A percentile compares a stretch with the other conserved stretches of the same genome.
Conservation (phyloP, 2,888 invertebrate genomes). For the Scaptomyza flava region DNA sequence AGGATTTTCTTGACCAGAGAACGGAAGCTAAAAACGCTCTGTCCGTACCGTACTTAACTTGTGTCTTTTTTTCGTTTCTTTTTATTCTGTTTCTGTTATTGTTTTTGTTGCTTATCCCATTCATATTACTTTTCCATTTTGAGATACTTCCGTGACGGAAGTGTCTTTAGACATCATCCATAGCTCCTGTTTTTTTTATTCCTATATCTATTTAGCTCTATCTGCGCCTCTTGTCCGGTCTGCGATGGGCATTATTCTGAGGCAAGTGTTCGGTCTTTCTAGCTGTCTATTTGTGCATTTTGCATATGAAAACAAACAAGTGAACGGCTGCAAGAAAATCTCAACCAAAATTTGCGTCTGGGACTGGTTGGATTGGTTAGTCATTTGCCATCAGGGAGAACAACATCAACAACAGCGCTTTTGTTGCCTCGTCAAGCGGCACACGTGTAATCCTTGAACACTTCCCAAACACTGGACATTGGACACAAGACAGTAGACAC, state of each 20-base stretch:
- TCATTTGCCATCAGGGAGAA: slow-evolving; percentile 45
- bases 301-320: slow-evolving; percentile 78
- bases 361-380: slow-evolving; percentile 31
- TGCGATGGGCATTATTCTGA: slow-evolving; percentile 35
- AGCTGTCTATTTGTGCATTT: slow-evolving; percentile 54
- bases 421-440: slow-evolving; percentile 53
- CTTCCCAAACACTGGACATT: slow-evolving; percentile 48
- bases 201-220: slow-evolving; percentile 22
- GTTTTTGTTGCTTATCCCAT: slow-evolving; percentile 8
- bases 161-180: slow-evolving; percentile 38
- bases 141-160: slow-evolving; percentile 69
- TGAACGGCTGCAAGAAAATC: slow-evolving; percentile 37
- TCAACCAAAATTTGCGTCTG: slow-evolving; percentile 42
- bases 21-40: slow-evolving; percentile 65
- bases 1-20: slow-evolving; percentile 63
- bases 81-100: slow-evolving; percentile 1
- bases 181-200: background rate
- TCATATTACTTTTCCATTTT: slow-evolving; percentile 18
- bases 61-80: slow-evolving; percentile 58
- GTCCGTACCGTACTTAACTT: slow-evolving; percentile 68
- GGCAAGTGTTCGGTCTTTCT: slow-evolving; percentile 35
- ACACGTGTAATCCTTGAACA: slow-evolving; percentile 71
- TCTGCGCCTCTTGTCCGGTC: slow-evolving; percentile 21
- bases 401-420: slow-evolving; percentile 29
- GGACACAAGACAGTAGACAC: background rate